Conservation (phyloP, 2,888 invertebrate genomes). For the Xestobium rufovillosum region DNA sequence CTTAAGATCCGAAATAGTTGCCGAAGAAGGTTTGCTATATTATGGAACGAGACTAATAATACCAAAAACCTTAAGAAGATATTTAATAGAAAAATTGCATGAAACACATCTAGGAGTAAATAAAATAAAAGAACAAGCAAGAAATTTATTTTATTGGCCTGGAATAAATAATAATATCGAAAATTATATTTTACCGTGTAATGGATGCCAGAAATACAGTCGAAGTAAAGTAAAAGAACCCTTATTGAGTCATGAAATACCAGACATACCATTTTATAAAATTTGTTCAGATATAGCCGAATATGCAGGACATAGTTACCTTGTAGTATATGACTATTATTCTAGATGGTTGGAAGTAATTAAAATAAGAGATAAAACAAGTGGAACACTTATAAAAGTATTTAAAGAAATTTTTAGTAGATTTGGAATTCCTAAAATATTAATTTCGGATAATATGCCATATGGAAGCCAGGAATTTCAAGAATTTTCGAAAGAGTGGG, state of each 20-base stretch:
- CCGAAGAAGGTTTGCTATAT: conserved; percentile 24
- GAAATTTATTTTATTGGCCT: too few relatives aligned
- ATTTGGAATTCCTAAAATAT: conserved; percentile 20
- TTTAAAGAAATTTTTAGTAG: too few relatives aligned
- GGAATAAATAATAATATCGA: too few relatives aligned
- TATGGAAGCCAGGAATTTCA: too few relatives aligned
- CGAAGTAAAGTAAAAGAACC: conserved; percentile 6
- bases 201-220: too few relatives aligned
- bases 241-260: conserved; percentile 4
- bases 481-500: too few relatives aligned
- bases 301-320: too few relatives aligned
- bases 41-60: conserved; percentile 21
- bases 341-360: conserved; percentile 25
- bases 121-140: too few relatives aligned
- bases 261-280: conserved; percentile 19
- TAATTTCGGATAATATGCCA: conserved; percentile 24
- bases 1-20: too few relatives aligned
- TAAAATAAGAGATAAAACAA: conserved; percentile 13
- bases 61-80: conserved; percentile 17
- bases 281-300: conserved; percentile 18
- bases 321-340: too few relatives aligned
- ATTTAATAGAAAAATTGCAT: conserved; percentile 9
- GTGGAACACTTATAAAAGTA: too few relatives aligned
- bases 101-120: conserved; percentile 14
- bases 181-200: too few relatives aligned